Percentiles rank a stretch among this genome's conserved stretches.
phyloP scores from a whole-genome alignment of 2,888 invertebrate species.

The Hemithea aestivaria region DNA sequence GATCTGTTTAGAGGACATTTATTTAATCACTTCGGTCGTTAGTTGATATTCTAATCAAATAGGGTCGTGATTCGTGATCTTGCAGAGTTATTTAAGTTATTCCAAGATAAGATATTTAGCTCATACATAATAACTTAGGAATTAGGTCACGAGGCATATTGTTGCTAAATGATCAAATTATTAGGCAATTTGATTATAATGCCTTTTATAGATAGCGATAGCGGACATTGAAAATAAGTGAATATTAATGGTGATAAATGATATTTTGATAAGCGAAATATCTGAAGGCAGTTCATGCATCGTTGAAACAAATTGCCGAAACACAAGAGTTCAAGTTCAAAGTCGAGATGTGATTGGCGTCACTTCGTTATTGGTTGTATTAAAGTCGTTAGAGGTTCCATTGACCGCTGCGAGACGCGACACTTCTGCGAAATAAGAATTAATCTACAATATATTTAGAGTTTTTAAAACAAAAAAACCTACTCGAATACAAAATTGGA shows the following conservation, averaged over 20 bases:
- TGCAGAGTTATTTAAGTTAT: not conserved
- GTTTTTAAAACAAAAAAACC: no score
- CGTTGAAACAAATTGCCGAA: conserved; percentile 6
- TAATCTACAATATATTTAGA: conserved; percentile 16
- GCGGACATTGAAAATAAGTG: no score
- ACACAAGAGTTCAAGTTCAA: conserved; percentile 21
- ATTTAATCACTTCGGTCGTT: no score
- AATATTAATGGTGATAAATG: conserved; percentile 15
- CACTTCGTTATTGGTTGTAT: conserved; percentile 18
- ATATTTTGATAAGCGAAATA: conserved; percentile 9
- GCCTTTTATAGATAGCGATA: not conserved
- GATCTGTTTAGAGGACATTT: conserved; percentile 15
- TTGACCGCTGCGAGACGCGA: not conserved
- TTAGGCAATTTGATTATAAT: conserved; percentile 1
- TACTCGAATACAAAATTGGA: no score
- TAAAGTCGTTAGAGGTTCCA: conserved; percentile 3
- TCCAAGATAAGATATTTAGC: conserved; percentile 1
- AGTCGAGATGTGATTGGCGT: conserved; percentile 16
- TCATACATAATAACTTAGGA: conserved; percentile 3
- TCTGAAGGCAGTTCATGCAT: conserved; percentile 3
- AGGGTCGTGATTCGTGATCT: not conserved
- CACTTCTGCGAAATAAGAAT: conserved; percentile 18
- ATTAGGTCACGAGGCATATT: conserved; percentile 8
- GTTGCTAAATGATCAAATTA: conserved; percentile 5
- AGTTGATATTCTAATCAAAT: no score